phyloP scores from a whole-genome alignment of 1,140 invertebrate genomes.

The Ceratosolen solmsi region DNA sequence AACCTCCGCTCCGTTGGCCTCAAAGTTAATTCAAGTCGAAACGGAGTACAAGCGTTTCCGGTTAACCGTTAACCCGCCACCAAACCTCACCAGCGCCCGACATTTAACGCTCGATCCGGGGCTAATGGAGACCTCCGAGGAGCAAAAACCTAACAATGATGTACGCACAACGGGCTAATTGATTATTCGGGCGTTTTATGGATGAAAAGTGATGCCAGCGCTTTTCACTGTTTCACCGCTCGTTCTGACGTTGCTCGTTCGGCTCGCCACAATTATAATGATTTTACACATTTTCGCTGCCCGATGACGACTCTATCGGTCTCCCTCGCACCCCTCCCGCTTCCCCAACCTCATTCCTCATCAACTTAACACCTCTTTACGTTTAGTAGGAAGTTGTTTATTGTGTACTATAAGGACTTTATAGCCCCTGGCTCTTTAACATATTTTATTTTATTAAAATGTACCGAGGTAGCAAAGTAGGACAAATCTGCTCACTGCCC shows the following conservation, averaged over 20 bases:
- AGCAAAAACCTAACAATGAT: conserved; percentile 9
- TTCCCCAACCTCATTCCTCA: neutral
- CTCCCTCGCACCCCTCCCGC: neutral
- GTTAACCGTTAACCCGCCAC: neutral
- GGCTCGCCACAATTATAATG: neutral
- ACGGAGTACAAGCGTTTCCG: conserved; percentile 1
- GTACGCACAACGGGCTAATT: neutral
- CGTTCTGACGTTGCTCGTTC: no score
- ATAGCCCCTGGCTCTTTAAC: neutral
- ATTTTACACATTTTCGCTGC: neutral
- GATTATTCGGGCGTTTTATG: neutral
- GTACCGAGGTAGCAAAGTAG: conserved; percentile 27
- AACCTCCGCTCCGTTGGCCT: no score
- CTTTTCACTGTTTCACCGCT: neutral
- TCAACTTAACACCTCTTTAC: neutral
- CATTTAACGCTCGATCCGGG: conserved; percentile 58
- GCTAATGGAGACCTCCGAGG: conserved; percentile 54
- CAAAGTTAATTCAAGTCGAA: conserved; percentile 26
- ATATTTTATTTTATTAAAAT: neutral
- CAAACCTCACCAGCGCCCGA: neutral
- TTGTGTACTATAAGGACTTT: neutral
- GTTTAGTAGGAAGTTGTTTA: neutral
- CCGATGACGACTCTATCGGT: neutral
- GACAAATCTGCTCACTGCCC: conserved; percentile 39
- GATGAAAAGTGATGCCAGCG: neutral